These are phyloP conservation scores for Piaya cayana DNA, from an alignment of 2,113 vertebrate species.

Conservation along the genomic window DNA sequence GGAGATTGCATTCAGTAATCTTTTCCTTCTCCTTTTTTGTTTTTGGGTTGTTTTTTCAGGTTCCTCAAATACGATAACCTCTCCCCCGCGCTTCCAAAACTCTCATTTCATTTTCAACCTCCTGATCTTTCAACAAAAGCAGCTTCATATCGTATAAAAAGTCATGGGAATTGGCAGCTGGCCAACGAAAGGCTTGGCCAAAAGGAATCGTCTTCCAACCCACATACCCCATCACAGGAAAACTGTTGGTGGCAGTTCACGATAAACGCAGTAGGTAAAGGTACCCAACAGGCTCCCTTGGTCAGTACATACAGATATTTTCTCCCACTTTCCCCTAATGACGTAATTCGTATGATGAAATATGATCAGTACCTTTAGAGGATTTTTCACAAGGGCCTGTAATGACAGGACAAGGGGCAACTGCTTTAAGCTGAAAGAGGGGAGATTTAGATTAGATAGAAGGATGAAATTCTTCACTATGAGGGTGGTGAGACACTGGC, in stretches of 20 bases:
- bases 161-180: not conserved
- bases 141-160: not conserved
- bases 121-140: not conserved
- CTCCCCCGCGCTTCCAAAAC: not conserved
- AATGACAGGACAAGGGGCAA: too few relatives aligned
- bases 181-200: not conserved
- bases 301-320: not conserved
- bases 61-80: not conserved
- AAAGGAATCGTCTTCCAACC: not conserved
- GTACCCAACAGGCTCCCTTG: not conserved
- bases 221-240: not conserved
- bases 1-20: constrained; percentile 18
- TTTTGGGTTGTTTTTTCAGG: not conserved
- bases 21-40: not conserved
- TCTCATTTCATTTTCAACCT: not conserved
- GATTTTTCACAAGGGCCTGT: not conserved
- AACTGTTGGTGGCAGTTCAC: rapidly evolving
- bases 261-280: not conserved
- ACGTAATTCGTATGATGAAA: not conserved
- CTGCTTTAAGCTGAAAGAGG: too few relatives aligned
- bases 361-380: rapidly evolving
- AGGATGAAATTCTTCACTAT: too few relatives aligned
- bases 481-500: too few relatives aligned
- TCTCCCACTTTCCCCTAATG: not conserved
- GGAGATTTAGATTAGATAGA: too few relatives aligned